phyloP scores from a whole-genome alignment of 2,888 invertebrate genomes.

The Pecten maximus region DNA sequence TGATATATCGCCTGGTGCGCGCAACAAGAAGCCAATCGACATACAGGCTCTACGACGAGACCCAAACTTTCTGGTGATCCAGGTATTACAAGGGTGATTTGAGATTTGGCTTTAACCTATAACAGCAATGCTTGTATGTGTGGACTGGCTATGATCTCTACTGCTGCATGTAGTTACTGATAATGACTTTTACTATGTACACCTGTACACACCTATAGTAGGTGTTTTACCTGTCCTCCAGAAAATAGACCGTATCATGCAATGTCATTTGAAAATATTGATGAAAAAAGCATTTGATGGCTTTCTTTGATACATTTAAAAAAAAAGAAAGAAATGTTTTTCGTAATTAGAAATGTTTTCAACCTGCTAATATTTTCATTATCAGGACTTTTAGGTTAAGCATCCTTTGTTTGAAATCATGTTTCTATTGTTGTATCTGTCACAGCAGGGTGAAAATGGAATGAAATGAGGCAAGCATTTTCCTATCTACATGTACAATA shows the following conservation, averaged over 20 bases:
- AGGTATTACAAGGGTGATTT: not conserved
- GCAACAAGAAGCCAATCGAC: not conserved
- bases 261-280: no score
- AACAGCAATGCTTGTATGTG: not conserved
- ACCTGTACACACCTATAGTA: not conserved
- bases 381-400: no score
- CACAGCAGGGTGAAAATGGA: no score
- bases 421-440: no score
- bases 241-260: not conserved
- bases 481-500: no score
- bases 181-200: not conserved
- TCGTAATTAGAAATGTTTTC: no score
- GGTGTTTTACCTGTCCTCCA: not conserved
- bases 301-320: not conserved
- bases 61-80: not conserved
- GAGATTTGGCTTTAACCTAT: not conserved
- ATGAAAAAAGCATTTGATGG: not conserved
- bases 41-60: conserved; percentile 15
- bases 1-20: conserved; percentile 1
- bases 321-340: no score
- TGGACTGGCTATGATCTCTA: not conserved
- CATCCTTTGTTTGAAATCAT: no score
- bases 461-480: no score
- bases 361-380: no score
- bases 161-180: not conserved